Percentiles rank a stretch among this genome's conserved stretches.
phyloP scores from a whole-genome alignment of 2,113 vertebrate species.

The Panthera uncia region DNA sequence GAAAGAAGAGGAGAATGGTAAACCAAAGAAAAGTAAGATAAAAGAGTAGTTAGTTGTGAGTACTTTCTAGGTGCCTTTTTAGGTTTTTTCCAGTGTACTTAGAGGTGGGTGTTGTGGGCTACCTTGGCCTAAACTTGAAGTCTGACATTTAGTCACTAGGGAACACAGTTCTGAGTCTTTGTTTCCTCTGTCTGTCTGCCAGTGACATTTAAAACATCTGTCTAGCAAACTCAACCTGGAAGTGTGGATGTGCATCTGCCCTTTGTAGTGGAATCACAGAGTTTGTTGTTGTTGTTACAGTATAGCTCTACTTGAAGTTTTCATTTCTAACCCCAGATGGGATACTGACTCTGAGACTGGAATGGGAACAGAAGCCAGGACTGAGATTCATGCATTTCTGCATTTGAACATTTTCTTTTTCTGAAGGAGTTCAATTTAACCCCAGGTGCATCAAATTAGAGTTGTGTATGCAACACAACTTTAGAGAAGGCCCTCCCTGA shows the following conservation, averaged over 20 bases:
- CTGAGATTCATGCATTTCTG: neutral
- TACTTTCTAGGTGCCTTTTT: neutral
- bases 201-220: conserved; percentile 58
- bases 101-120: neutral
- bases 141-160: conserved; percentile 6
- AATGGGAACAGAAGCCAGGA: conserved; percentile 44
- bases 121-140: neutral
- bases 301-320: neutral
- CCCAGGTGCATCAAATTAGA: conserved; percentile 50
- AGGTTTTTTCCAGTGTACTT: neutral
- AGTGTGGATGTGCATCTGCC: neutral
- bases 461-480: conserved; percentile 52
- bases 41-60: neutral
- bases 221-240: neutral
- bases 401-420: conserved; percentile 14
- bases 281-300: neutral
- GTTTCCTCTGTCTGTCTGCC: conserved; percentile 52
- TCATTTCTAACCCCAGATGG: neutral
- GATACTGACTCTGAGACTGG: neutral
- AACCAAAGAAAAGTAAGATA: neutral
- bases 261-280: neutral
- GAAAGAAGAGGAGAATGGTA: neutral
- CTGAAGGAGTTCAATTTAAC: neutral
- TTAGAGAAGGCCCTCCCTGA: conserved; percentile 35
- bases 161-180: conserved; percentile 2